phyloP scores from a whole-genome alignment of 2,888 invertebrate species.

The Meteorus colon region DNA sequence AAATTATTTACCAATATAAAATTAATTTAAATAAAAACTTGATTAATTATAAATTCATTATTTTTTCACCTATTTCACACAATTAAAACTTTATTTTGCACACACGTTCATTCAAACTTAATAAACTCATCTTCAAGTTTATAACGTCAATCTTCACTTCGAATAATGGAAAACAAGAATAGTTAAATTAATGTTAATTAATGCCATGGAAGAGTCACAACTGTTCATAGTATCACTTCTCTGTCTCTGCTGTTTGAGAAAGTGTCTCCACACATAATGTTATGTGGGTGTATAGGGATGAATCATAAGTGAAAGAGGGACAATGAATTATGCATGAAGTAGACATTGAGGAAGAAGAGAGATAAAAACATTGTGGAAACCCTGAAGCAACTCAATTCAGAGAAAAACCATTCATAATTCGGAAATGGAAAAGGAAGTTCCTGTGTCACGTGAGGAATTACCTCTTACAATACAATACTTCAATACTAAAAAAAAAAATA shows the following conservation, averaged over 20 bases:
- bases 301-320: neutral
- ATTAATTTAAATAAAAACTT: too few species aligned
- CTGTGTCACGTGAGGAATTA: too few species aligned
- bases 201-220: neutral
- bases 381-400: neutral
- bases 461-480: too few species aligned
- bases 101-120: neutral
- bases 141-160: neutral
- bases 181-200: neutral
- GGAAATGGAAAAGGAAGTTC: neutral
- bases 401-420: neutral
- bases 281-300: slow-evolving; percentile 1
- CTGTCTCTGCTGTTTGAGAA: neutral
- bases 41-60: too few species aligned
- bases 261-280: neutral
- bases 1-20: too few species aligned
- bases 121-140: neutral
- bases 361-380: slow-evolving; percentile 1
- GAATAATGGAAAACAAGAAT: neutral
- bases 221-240: neutral
- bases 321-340: slow-evolving; percentile 1
- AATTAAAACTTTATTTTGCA: too few species aligned
- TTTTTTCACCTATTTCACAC: too few species aligned
- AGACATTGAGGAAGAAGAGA: neutral
- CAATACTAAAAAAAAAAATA: too few species aligned